Evolutionary conservation across 2,113 vertebrate species (phyloP).

Genomic region (Malurus cyaneus): DNA sequence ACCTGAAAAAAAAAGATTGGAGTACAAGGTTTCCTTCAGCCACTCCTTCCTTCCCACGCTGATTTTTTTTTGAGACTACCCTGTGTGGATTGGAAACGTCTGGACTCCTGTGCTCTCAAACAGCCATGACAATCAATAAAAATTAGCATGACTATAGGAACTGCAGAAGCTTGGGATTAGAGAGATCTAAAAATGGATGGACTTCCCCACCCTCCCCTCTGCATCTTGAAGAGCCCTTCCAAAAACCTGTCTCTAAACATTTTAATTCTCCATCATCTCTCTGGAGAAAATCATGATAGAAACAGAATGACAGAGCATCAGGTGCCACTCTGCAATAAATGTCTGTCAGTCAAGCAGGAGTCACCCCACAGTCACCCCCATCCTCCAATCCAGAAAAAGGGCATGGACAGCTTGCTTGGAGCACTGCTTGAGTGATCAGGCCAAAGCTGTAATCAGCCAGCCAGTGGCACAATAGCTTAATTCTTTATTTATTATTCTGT

Average conservation of each 20-base stretch:
- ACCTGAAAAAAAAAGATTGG: not conserved
- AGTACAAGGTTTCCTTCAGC: not conserved
- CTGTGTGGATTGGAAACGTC: not conserved
- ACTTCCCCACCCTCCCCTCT: not conserved
- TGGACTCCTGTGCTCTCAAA: not conserved
- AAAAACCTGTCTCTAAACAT: slow-evolving; percentile 2
- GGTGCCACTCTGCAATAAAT: not conserved
- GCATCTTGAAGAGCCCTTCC: not conserved
- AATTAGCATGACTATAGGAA: not conserved
- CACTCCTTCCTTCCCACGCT: not conserved
- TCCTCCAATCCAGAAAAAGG: not conserved
- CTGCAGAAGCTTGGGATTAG: not conserved
- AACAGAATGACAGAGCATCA: not conserved
- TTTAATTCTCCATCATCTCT: not conserved
- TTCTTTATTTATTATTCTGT: not conserved
- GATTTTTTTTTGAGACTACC: not conserved
- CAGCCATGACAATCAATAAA: not conserved
- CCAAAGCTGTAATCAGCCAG: not conserved
- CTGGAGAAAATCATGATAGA: not conserved
- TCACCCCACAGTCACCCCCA: not conserved
- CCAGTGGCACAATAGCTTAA: not conserved
- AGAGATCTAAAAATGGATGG: not conserved
- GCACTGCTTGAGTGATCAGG: not conserved
- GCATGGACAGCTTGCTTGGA: not conserved
- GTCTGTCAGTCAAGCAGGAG: not conserved